Percentiles rank a stretch among this genome's conserved stretches.
These are phyloP conservation scores for Calephelis nemesis DNA, from an alignment of 1,140 invertebrate genomes.

Conservation along the genomic window DNA sequence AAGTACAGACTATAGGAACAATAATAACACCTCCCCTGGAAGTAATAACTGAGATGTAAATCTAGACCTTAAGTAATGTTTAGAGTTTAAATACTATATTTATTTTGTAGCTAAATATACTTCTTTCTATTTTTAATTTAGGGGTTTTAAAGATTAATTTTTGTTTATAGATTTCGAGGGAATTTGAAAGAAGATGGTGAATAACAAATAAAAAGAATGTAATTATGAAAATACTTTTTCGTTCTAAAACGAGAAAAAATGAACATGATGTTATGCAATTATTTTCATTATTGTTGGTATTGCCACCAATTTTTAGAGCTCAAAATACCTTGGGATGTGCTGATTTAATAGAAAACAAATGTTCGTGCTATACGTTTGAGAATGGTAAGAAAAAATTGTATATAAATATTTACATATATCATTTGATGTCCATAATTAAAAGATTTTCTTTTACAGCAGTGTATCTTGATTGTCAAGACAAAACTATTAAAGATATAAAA, in stretches of 20 bases:
- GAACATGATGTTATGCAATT: conserved; percentile 56
- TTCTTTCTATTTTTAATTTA: too few relatives aligned
- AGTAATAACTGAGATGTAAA: too few relatives aligned
- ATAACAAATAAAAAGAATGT: conserved; percentile 56
- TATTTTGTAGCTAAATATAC: too few relatives aligned
- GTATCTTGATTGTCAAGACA: conserved; percentile 70
- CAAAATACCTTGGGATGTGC: conserved; percentile 71
- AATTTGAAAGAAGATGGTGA: conserved; percentile 37
- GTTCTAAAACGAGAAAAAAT: conserved; percentile 55
- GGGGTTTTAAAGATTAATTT: conserved; percentile 13
- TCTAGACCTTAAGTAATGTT: too few relatives aligned
- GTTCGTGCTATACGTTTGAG: conserved; percentile 70
- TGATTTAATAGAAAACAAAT: conserved; percentile 63
- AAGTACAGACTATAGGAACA: too few relatives aligned
- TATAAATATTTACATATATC: not conserved
- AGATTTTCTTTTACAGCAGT: conserved; percentile 50
- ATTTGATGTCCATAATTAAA: conserved; percentile 5
- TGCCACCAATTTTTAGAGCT: conserved; percentile 66
- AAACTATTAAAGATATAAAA: conserved; percentile 60
- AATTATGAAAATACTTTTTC: conserved; percentile 71
- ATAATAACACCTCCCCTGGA: too few relatives aligned
- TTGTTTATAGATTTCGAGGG: conserved; percentile 49
- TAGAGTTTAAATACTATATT: too few relatives aligned
- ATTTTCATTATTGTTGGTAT: conserved; percentile 67
- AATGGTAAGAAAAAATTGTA: conserved; percentile 49